Percentiles rank a stretch among this genome's conserved stretches.
These are phyloP conservation scores for Brenthis daphne DNA, from an alignment of 2,888 invertebrate species.

Conservation along the genomic window DNA sequence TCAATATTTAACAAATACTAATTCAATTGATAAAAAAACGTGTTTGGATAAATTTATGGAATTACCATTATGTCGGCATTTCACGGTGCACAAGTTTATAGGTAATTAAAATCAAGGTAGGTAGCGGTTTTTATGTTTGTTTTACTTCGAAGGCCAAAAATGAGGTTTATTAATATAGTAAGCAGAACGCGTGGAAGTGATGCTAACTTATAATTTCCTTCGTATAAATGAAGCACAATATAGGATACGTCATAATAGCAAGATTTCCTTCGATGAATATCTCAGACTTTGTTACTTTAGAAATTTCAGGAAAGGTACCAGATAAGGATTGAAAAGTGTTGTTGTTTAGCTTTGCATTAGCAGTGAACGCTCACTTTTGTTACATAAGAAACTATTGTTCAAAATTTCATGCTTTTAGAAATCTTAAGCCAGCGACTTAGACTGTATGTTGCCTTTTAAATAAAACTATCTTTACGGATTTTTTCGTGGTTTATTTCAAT, in stretches of 20 bases:
- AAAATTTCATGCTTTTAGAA: no score
- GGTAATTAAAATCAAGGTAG: background rate
- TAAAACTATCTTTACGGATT: no score
- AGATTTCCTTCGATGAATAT: slow-evolving; percentile 36
- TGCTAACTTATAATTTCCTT: slow-evolving; percentile 38
- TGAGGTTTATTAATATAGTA: background rate
- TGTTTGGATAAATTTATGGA: no score
- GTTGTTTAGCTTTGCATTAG: background rate
- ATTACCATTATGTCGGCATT: no score
- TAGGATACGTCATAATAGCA: slow-evolving; percentile 24
- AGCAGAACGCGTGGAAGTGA: slow-evolving; percentile 28
- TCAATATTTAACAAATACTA: no score
- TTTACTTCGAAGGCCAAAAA: background rate
- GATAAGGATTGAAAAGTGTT: background rate
- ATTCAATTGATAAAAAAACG: no score
- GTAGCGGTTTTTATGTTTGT: background rate
- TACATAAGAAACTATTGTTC: no score
- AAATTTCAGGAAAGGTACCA: background rate
- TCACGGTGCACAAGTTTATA: background rate
- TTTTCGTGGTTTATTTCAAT: no score
- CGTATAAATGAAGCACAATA: slow-evolving; percentile 30
- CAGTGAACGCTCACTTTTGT: no score
- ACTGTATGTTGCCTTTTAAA: no score
- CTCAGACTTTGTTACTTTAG: slow-evolving; percentile 17
- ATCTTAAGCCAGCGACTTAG: no score